phyloP scores from a whole-genome alignment of 1,140 invertebrate genomes.

The Carposina sasakii region DNA sequence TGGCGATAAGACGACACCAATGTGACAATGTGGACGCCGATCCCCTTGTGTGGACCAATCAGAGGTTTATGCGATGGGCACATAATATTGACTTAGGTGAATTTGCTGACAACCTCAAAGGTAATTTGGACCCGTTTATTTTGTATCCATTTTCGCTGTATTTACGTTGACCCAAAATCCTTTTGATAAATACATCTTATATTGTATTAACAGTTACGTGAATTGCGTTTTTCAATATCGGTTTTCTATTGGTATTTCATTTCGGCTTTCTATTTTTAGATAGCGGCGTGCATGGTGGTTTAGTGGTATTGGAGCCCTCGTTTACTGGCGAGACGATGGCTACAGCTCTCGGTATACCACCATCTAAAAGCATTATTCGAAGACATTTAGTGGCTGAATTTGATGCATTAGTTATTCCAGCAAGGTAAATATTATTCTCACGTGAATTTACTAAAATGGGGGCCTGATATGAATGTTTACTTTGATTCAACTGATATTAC shows the following conservation, averaged over 20 bases:
- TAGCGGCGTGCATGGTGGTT: conserved; percentile 93
- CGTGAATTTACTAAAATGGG: conserved; percentile 9
- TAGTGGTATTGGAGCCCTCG: conserved; percentile 93
- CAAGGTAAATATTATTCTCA: conserved; percentile 78
- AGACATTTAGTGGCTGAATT: conserved; percentile 92
- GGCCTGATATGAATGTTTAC: too few species aligned
- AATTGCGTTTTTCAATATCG: too few species aligned
- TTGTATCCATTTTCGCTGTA: not conserved
- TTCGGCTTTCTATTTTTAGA: conserved; percentile 71
- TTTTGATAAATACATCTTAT: not conserved
- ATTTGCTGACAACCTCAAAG: conserved; percentile 95
- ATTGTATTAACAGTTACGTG: too few species aligned
- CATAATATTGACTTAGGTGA: conserved; percentile 93
- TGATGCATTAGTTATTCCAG: conserved; percentile 90
- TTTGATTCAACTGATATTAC: too few species aligned
- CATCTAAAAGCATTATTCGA: conserved; percentile 93
- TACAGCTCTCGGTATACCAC: conserved; percentile 92
- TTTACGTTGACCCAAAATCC: not conserved
- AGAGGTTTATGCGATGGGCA: conserved; percentile 93
- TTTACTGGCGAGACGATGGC: conserved; percentile 96
- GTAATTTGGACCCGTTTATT: conserved; percentile 70
- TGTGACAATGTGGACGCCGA: conserved; percentile 91
- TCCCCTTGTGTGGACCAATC: conserved; percentile 96
- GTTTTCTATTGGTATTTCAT: too few species aligned
- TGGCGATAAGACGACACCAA: conserved; percentile 89